Evolutionary conservation across 2,113 vertebrate species (phyloP).

Genomic region (Burhinus oedicnemus): DNA sequence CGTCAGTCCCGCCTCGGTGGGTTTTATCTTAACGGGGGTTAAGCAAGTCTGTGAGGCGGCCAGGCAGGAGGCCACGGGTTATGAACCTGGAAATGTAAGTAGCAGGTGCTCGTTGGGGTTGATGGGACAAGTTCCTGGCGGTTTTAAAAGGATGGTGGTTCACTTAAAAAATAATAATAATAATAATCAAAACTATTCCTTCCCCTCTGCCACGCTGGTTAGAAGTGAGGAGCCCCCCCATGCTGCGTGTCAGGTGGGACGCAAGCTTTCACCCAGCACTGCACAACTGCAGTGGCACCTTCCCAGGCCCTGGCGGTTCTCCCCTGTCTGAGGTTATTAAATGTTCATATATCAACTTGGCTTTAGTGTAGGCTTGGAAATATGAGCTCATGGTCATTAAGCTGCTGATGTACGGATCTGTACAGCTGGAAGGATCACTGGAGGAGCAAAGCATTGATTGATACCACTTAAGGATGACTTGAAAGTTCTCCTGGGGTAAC

Average conservation of each 20-base stretch:
- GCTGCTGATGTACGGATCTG: neutral
- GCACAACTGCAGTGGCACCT: neutral
- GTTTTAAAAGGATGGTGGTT: neutral
- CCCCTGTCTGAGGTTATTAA: neutral
- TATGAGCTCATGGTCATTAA: fast-evolving
- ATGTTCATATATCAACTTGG: fast-evolving
- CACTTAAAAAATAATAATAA: neutral
- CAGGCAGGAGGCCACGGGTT: fast-evolving
- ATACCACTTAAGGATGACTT: neutral
- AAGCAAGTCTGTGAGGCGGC: fast-evolving
- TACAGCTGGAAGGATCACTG: neutral
- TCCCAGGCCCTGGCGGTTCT: fast-evolving
- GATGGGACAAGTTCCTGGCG: neutral
- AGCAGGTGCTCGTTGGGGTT: neutral
- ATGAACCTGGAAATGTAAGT: fast-evolving
- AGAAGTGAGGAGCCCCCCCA: fast-evolving
- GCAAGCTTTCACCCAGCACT: fast-evolving
- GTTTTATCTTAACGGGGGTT: fast-evolving
- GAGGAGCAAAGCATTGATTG: neutral
- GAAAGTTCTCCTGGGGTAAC: neutral
- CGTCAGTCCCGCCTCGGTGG: fast-evolving
- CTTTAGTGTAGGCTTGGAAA: neutral
- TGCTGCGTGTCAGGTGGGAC: fast-evolving
- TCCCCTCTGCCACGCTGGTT: fast-evolving
- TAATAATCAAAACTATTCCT: neutral